phyloP scores from a whole-genome alignment of 2,888 invertebrate genomes.

The Eurytoma adleriae region DNA sequence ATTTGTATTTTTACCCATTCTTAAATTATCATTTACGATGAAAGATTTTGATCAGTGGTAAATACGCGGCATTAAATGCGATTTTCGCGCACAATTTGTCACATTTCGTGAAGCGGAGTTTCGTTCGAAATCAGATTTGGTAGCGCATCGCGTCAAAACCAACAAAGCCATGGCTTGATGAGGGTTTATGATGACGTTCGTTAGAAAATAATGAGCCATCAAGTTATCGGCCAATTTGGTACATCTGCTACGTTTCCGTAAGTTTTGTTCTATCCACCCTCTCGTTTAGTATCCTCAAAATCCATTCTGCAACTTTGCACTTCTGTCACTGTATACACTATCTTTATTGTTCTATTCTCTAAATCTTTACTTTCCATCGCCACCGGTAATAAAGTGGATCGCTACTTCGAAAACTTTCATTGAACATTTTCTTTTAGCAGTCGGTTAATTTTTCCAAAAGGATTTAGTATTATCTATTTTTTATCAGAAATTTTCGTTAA shows the following conservation, averaged over 20 bases:
- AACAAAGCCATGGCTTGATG: slow-evolving; percentile 46
- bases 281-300: slow-evolving; percentile 40
- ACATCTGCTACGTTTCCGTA: slow-evolving; percentile 31
- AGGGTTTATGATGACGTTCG: slow-evolving; percentile 53
- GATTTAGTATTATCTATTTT: too few relatives aligned
- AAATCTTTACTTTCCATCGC: neutral
- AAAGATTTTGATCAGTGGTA: too few relatives aligned
- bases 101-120: neutral
- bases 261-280: slow-evolving; percentile 40
- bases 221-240: slow-evolving; percentile 52
- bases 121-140: slow-evolving; percentile 16
- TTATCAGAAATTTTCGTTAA: too few relatives aligned
- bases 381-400: neutral
- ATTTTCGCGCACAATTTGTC: too few relatives aligned
- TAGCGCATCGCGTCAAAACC: slow-evolving; percentile 5
- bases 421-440: too few relatives aligned
- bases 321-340: slow-evolving; percentile 32
- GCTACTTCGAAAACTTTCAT: neutral
- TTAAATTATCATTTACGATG: too few relatives aligned
- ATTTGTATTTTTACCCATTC: too few relatives aligned
- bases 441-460: too few relatives aligned
- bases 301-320: slow-evolving; percentile 40
- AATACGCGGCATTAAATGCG: too few relatives aligned
- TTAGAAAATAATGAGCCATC: slow-evolving; percentile 56
- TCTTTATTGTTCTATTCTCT: slow-evolving; percentile 27